Percentiles rank a stretch among this genome's conserved stretches.
Evolutionary conservation across 2,888 invertebrate species (phyloP).

Genomic region (Hemistola chrysoprasaria): DNA sequence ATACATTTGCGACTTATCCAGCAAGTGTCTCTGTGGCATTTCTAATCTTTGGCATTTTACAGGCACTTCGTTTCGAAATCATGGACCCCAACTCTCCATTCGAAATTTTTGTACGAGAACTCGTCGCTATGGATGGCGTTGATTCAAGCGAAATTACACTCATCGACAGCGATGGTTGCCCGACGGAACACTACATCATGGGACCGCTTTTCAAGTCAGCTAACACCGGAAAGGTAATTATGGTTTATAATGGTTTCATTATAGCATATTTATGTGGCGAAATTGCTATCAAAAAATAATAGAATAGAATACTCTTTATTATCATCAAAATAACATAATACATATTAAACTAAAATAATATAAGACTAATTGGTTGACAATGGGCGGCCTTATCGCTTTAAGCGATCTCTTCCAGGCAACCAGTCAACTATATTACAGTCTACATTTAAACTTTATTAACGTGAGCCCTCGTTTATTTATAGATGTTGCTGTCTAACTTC

Average conservation of each 20-base stretch:
- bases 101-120: conserved; percentile 96
- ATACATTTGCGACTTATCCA: background rate
- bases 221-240: conserved; percentile 87
- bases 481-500: conserved; percentile 94
- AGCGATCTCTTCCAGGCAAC: no score
- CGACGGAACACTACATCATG: conserved; percentile 97
- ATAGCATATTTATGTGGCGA: no score
- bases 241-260: conserved; percentile 28
- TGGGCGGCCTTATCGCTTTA: no score
- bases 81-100: conserved; percentile 96
- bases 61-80: conserved; percentile 94
- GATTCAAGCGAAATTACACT: conserved; percentile 96
- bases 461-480: conserved; percentile 54
- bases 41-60: conserved; percentile 14
- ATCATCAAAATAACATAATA: no score
- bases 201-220: conserved; percentile 93
- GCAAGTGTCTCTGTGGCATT: conserved; percentile 3
- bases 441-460: no score
- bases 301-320: no score
- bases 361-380: no score
- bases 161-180: conserved; percentile 95
- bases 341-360: no score
- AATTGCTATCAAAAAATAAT: no score
- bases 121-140: conserved; percentile 96
- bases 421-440: no score